These are phyloP conservation scores for Chelmon rostratus DNA, from an alignment of 2,797 vertebrate genomes.

Conservation along the genomic window DNA sequence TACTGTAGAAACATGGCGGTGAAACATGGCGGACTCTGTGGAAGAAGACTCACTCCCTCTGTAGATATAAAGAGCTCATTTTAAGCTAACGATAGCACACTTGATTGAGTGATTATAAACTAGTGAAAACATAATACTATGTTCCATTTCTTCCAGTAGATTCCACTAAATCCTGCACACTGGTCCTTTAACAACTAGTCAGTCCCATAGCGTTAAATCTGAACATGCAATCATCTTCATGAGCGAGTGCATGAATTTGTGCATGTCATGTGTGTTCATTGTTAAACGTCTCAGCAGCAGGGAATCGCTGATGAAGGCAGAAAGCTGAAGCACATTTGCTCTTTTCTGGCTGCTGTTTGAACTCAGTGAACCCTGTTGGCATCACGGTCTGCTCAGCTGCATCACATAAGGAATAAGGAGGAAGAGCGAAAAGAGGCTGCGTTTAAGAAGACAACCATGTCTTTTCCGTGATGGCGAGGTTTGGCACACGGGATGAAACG, in stretches of 20 bases:
- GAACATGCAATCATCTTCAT: not conserved
- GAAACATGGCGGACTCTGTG: no score
- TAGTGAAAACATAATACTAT: no score
- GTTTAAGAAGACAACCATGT: not conserved
- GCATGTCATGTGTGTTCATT: constrained; percentile 15
- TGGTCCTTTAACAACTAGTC: not conserved
- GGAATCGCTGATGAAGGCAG: constrained; percentile 44
- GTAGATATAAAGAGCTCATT: no score
- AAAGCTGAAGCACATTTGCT: constrained; percentile 38
- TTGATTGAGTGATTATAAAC: no score
- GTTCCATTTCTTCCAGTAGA: no score
- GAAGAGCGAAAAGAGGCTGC: not conserved
- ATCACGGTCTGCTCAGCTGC: not conserved
- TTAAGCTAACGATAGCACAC: no score
- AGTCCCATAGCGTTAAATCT: not conserved
- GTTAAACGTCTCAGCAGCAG: constrained; percentile 35
- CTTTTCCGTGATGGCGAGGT: constrained; percentile 8
- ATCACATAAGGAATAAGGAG: not conserved
- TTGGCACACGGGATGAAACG: not conserved
- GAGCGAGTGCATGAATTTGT: not conserved
- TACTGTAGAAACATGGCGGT: no score
- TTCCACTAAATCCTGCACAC: no score
- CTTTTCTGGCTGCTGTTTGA: constrained; percentile 33
- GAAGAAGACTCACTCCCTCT: no score
- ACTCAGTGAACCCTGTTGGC: constrained; percentile 46